Evolutionary conservation across 2,888 invertebrate genomes (phyloP).

Genomic region (Himalopsyche anomala): DNA sequence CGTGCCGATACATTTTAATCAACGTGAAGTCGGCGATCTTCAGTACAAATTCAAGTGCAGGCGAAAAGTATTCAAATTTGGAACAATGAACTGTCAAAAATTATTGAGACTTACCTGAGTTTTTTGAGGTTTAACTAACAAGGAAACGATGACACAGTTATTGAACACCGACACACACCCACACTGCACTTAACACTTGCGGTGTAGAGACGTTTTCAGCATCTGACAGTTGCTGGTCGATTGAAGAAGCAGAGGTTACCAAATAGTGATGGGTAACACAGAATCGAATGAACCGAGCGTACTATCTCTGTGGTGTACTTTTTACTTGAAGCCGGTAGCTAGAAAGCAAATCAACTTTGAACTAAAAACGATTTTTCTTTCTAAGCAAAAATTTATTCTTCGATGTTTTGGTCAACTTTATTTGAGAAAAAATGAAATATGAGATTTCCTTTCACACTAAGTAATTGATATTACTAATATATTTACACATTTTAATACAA

Average conservation of each 20-base stretch:
- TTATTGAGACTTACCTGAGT: constrained; percentile 56
- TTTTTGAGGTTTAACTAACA: constrained; percentile 58
- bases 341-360: too few relatives aligned
- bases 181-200: constrained; percentile 76
- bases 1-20: constrained; percentile 30
- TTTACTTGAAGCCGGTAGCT: too few relatives aligned
- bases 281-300: neutral
- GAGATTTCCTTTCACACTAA: too few relatives aligned
- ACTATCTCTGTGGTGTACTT: neutral
- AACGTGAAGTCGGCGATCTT: constrained; percentile 37
- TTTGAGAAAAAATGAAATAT: too few relatives aligned
- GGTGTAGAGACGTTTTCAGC: constrained; percentile 65
- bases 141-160: constrained; percentile 58
- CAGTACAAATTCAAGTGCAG: neutral
- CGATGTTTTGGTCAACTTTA: too few relatives aligned
- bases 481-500: too few relatives aligned
- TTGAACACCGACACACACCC: constrained; percentile 69
- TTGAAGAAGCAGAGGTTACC: constrained; percentile 52
- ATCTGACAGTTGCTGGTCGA: constrained; percentile 63
- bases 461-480: too few relatives aligned
- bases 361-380: too few relatives aligned
- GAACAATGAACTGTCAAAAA: constrained; percentile 14
- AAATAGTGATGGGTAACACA: neutral
- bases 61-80: constrained; percentile 3
- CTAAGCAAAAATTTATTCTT: too few relatives aligned